These are phyloP conservation scores for Apodemia duryi DNA, from an alignment of 2,888 invertebrate genomes.

Conservation along the genomic window DNA sequence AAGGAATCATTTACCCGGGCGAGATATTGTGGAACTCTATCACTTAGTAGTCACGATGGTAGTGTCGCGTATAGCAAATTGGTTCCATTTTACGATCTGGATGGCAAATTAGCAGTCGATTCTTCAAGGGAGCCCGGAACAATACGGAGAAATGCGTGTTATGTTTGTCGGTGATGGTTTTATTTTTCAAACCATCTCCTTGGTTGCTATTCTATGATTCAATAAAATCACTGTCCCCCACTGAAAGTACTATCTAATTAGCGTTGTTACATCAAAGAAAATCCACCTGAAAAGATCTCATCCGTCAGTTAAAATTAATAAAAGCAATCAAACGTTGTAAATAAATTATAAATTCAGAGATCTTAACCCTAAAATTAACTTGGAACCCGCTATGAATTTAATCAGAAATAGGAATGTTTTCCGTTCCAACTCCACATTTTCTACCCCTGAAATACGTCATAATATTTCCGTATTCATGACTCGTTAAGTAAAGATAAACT, in stretches of 20 bases:
- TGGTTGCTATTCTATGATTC: too few species aligned
- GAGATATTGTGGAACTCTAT: too few species aligned
- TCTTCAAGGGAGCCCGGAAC: too few species aligned
- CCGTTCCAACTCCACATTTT: not conserved
- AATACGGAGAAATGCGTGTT: too few species aligned
- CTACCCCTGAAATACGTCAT: slow-evolving; percentile 3
- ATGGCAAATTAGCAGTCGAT: too few species aligned
- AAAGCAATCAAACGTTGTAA: not conserved
- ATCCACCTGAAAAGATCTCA: not conserved
- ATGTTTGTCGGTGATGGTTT: not conserved
- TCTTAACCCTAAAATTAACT: not conserved
- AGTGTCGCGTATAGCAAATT: too few species aligned
- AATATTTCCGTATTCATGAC: slow-evolving; percentile 1
- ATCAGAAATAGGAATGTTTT: slow-evolving; percentile 14
- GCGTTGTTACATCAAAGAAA: not conserved
- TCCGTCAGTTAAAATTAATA: not conserved
- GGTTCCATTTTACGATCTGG: too few species aligned
- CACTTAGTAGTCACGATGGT: too few species aligned
- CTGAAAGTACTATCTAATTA: not conserved
- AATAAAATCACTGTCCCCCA: not conserved
- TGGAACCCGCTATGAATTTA: slow-evolving; percentile 2
- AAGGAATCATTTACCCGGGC: too few species aligned
- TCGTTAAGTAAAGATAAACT: slow-evolving; percentile 8
- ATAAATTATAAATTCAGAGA: slow-evolving; percentile 12
- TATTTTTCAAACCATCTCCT: not conserved